These are phyloP conservation scores for Villa cingulata DNA, from an alignment of 2,888 invertebrate genomes.

Conservation along the genomic window DNA sequence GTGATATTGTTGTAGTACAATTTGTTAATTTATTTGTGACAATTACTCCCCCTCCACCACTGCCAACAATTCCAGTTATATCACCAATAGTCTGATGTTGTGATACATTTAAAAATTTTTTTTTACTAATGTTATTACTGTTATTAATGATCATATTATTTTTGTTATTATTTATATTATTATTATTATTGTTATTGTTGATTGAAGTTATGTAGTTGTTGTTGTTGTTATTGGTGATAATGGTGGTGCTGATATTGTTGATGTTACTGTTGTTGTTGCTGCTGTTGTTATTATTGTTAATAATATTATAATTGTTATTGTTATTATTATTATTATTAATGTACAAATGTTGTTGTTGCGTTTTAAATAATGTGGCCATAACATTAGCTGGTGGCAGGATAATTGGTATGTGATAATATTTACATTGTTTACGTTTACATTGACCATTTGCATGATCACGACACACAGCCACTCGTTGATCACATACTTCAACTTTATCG, in stretches of 20 bases:
- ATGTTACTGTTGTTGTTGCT: neutral
- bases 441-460: conserved; percentile 90
- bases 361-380: conserved; percentile 47
- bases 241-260: neutral
- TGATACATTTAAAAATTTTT: conserved; percentile 10
- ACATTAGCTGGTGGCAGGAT: conserved; percentile 71
- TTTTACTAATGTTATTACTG: conserved; percentile 20
- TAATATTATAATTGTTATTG: conserved; percentile 14
- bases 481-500: conserved; percentile 88
- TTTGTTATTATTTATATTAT: conserved; percentile 16
- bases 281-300: conserved; percentile 12
- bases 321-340: conserved; percentile 19
- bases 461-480: conserved; percentile 90
- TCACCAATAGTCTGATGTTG: neutral
- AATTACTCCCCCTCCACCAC: too few relatives aligned
- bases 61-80: too few relatives aligned
- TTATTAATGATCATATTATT: conserved; percentile 17
- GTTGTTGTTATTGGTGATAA: conserved; percentile 4
- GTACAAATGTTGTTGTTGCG: conserved; percentile 23
- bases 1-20: conserved; percentile 21
- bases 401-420: conserved; percentile 94
- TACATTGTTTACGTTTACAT: conserved; percentile 87
- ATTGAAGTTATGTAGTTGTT: neutral
- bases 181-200: neutral
- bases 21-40: conserved; percentile 18